Percentiles rank a stretch among this genome's conserved stretches.
Evolutionary conservation across 2,888 invertebrate genomes (phyloP).

Genomic region (Himalopsyche kuldschensis): DNA sequence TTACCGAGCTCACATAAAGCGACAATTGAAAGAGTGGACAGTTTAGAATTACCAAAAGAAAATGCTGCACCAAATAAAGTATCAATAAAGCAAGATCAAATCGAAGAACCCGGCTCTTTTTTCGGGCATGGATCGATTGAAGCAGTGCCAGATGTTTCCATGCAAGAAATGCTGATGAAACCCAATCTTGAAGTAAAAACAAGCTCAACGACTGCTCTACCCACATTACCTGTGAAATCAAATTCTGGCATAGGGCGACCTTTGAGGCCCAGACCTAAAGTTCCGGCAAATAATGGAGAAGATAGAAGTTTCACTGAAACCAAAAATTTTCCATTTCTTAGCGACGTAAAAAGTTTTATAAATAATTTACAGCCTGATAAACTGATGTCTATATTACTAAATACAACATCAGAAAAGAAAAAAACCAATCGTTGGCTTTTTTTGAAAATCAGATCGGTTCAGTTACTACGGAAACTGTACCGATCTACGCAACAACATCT

Average conservation of each 20-base stretch:
- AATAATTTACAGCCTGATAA: conserved; percentile 32
- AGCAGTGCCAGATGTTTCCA: conserved; percentile 45
- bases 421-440: conserved; percentile 38
- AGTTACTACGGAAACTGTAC: conserved; percentile 4
- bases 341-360: conserved; percentile 37
- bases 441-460: neutral
- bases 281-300: conserved; percentile 42
- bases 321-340: conserved; percentile 27
- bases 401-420: neutral
- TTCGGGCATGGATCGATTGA: conserved; percentile 48
- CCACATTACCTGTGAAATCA: conserved; percentile 76
- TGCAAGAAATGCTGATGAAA: conserved; percentile 45
- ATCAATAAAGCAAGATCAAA: neutral
- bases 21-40: neutral
- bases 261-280: conserved; percentile 65
- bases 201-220: conserved; percentile 26
- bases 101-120: conserved; percentile 12
- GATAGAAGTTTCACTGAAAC: conserved; percentile 44
- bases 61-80: neutral
- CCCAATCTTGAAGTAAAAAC: conserved; percentile 41
- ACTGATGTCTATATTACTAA: neutral
- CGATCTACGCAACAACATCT: conserved; percentile 39
- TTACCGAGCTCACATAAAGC: neutral
- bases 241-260: conserved; percentile 76
- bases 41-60: neutral